Evolutionary conservation across 2,888 invertebrate genomes (phyloP).

Genomic region (Mesoligia furuncula): DNA sequence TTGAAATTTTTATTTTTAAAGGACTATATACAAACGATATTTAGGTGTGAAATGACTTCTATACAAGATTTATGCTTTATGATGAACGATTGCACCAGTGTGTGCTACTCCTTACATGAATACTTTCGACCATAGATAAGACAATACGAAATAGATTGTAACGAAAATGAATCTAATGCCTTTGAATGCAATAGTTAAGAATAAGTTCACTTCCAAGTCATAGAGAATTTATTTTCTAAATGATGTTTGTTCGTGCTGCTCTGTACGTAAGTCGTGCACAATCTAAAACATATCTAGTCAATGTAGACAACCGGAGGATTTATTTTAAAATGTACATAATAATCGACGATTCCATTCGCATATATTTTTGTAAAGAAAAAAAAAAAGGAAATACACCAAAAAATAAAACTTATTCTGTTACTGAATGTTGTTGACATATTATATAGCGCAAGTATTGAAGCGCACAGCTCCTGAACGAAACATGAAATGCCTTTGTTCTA

Average conservation of each 20-base stretch:
- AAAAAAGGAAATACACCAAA: conserved; percentile 72
- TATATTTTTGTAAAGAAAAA: conserved; percentile 81
- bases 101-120: conserved; percentile 65
- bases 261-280: conserved; percentile 79
- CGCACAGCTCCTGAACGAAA: conserved; percentile 45
- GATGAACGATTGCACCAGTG: conserved; percentile 67
- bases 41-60: conserved; percentile 44
- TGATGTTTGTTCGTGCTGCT: conserved; percentile 80
- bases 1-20: conserved; percentile 30
- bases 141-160: conserved; percentile 89
- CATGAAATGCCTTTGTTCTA: conserved; percentile 59
- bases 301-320: conserved; percentile 83
- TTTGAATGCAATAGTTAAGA: conserved; percentile 88
- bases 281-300: conserved; percentile 90
- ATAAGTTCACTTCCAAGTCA: conserved; percentile 82
- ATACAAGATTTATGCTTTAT: conserved; percentile 37
- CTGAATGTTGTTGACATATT: conserved; percentile 62
- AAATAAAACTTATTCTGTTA: conserved; percentile 70
- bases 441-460: conserved; percentile 58
- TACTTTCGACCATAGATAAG: conserved; percentile 89
- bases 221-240: conserved; percentile 87
- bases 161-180: conserved; percentile 81
- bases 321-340: conserved; percentile 85
- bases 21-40: conserved; percentile 30
- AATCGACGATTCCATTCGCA: conserved; percentile 83